phyloP scores from a whole-genome alignment of 2,113 vertebrate genomes.

The Eleginops maclovinus region DNA sequence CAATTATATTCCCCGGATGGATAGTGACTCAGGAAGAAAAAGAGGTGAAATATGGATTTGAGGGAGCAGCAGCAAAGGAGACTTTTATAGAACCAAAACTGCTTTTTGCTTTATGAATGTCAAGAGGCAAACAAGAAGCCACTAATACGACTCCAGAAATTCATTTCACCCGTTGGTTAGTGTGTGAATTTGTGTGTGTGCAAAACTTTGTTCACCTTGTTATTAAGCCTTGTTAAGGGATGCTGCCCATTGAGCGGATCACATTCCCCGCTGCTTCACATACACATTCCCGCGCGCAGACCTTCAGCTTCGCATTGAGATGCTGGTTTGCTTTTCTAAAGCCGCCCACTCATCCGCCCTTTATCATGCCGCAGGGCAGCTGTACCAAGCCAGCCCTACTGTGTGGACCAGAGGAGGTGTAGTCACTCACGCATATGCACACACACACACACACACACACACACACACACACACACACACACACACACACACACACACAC shows the following conservation, averaged over 20 bases:
- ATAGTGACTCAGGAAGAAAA: neutral
- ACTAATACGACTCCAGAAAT: neutral
- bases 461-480: conserved; percentile 36
- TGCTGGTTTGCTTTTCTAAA: conserved; percentile 66
- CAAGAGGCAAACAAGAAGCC: neutral
- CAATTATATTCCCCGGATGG: conserved; percentile 1
- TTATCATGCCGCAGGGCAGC: conserved; percentile 66
- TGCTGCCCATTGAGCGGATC: conserved; percentile 39
- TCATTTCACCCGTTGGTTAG: neutral
- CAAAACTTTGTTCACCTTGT: conserved; percentile 12
- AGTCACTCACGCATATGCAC: conserved; percentile 18
- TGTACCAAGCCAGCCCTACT: conserved; percentile 58
- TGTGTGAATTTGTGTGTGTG: neutral
- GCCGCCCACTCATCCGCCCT: conserved; percentile 67
- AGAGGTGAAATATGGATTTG: conserved; percentile 8
- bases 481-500: conserved; percentile 40
- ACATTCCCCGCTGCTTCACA: conserved; percentile 25
- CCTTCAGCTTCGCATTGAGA: conserved; percentile 58
- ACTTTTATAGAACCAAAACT: neutral
- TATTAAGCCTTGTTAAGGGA: conserved; percentile 48
- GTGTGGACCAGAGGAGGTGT: conserved; percentile 57
- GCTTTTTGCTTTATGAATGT: conserved; percentile 29
- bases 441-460: neutral
- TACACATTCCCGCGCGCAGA: conserved; percentile 31
- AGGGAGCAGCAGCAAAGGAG: neutral